phyloP scores from a whole-genome alignment of 2,113 vertebrate genomes.

The Catharus bicknelli region DNA sequence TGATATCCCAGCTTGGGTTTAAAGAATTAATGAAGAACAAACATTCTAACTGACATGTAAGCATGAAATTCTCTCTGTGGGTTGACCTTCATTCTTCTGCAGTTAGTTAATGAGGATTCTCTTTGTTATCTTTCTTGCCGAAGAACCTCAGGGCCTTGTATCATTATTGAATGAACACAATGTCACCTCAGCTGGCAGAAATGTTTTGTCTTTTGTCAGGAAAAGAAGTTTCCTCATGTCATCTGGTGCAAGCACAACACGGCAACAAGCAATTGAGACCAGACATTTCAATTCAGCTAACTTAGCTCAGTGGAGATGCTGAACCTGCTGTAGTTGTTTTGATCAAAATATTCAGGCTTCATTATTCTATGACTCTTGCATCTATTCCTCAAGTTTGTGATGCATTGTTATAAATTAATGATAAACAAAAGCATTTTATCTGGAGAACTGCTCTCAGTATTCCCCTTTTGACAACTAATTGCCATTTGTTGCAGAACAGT shows the following conservation, averaged over 20 bases:
- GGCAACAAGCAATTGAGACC: slow-evolving; percentile 63
- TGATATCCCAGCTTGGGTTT: slow-evolving; percentile 73
- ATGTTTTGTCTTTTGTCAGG: slow-evolving; percentile 77
- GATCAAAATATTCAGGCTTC: slow-evolving; percentile 65
- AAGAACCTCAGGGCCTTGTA: slow-evolving; percentile 78
- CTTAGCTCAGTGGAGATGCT: slow-evolving; percentile 63
- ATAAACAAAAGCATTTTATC: slow-evolving; percentile 53
- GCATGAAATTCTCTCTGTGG: slow-evolving; percentile 74
- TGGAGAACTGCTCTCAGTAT: slow-evolving; percentile 35
- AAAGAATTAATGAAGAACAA: slow-evolving; percentile 83
- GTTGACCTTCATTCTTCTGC: slow-evolving; percentile 78
- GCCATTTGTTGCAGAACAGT: slow-evolving; percentile 14
- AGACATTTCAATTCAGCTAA: slow-evolving; percentile 72
- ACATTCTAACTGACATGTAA: slow-evolving; percentile 73
- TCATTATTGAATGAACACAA: slow-evolving; percentile 78
- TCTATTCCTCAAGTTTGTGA: slow-evolving; percentile 38
- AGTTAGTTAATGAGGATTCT: slow-evolving; percentile 78
- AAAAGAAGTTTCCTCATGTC: slow-evolving; percentile 73
- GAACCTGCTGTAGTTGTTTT: slow-evolving; percentile 55
- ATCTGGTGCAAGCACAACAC: slow-evolving; percentile 66
- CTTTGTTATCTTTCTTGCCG: slow-evolving; percentile 76
- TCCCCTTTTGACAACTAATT: slow-evolving; percentile 54
- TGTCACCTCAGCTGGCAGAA: slow-evolving; percentile 79
- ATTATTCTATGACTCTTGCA: slow-evolving; percentile 3
- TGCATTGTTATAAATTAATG: slow-evolving; percentile 53